phyloP scores from a whole-genome alignment of 2,888 invertebrate genomes.

The Volucella inflata region DNA sequence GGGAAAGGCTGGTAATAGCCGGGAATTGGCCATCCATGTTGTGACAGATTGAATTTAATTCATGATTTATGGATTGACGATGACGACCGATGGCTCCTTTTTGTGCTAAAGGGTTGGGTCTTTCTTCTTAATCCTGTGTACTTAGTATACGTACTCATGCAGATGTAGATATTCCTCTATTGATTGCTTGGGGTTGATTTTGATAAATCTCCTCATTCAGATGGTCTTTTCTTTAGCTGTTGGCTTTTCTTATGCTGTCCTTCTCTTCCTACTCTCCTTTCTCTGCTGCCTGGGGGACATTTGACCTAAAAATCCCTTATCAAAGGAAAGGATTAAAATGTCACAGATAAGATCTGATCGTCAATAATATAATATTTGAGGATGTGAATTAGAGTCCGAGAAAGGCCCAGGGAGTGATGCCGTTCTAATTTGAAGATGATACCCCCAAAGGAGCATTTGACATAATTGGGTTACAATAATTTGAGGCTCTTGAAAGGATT shows the following conservation, averaged over 20 bases:
- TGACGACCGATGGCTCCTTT: background rate
- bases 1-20: constrained; percentile 28
- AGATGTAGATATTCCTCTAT: constrained; percentile 4
- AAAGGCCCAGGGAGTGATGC: constrained; percentile 12
- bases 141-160: constrained; percentile 10
- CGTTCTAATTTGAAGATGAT: constrained; percentile 52
- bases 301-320: constrained; percentile 33
- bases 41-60: constrained; percentile 73
- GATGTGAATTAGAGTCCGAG: no score
- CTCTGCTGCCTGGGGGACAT: background rate
- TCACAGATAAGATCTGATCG: constrained; percentile 51
- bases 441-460: constrained; percentile 35
- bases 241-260: no score
- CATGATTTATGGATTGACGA: constrained; percentile 48
- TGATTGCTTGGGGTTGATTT: constrained; percentile 33
- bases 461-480: constrained; percentile 50
- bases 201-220: constrained; percentile 37
- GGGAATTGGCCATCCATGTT: constrained; percentile 60
- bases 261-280: no score
- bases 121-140: constrained; percentile 14
- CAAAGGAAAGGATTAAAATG: constrained; percentile 61
- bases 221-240: no score
- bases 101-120: constrained; percentile 25
- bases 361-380: constrained; percentile 38
- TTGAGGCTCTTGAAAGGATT: background rate